Evolutionary conservation across 2,888 invertebrate species (phyloP), one percentile per base, ranked within the genome.

Genomic region (Halocaridina rubra): DNA sequence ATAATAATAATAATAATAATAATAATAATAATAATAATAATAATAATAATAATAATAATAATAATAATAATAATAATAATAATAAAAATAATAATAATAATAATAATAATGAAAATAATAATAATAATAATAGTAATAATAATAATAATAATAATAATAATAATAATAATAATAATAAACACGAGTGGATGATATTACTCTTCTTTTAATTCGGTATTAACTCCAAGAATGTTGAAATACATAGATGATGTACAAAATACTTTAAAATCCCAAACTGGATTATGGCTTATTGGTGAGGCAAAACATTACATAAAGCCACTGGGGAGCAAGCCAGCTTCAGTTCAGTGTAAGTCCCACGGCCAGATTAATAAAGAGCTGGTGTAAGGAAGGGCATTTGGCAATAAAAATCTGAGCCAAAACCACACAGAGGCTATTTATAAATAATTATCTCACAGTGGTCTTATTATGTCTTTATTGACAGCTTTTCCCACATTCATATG

Each of bases 111-210:
- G n/a, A n/a, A n/a, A n/a, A n/a, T n/a, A n/a, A n/a, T n/a, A n/a
- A n/a, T n/a, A n/a, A n/a, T n/a, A n/a, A 61, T 29, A 69, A 69
- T 27, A 69, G 2, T 69, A 29, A 69, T 69, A 27, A 69, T 29
- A 69, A 27, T 69, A 69, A 29, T 69, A 69, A 69, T 2, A 69
- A 69, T 69, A 29, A 2, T 29, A 3, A 69, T 69, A 29, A 69
- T 69, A 69, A 69, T 69, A 29, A 69, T 69, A 69, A 3, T 69
- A 3, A 69, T 69, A 69, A n/a, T n/a, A n/a, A n/a, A n/a, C n/a
- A n/a, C n/a, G n/a, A n/a, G n/a, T n/a, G n/a, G n/a, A n/a, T n/a
- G 30, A 29, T 29, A 69, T 69, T 16, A 69, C 30, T 29, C 24
- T 2, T 29, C 24, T 69, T 29, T 1, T 69, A 3, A 69, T 69